Percentiles rank a stretch among this genome's conserved stretches.
Conservation (phyloP, 1,140 invertebrate genomes). For the Achroia grisella region DNA sequence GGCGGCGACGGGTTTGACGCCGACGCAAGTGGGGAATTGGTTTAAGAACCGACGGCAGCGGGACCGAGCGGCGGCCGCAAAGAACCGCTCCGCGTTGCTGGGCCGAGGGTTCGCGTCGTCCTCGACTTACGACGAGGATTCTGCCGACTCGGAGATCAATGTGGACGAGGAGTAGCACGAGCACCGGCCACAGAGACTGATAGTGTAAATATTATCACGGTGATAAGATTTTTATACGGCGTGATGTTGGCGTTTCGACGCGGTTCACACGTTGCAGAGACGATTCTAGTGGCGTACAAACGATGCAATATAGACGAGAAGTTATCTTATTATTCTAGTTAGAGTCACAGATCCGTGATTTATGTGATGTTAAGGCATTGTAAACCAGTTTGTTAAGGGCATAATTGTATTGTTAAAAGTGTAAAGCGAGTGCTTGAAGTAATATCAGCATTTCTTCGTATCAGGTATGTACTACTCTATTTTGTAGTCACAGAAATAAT, state of each 20-base stretch:
- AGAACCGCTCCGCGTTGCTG: conserved; percentile 90
- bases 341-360: conserved; percentile 31
- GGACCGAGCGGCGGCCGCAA: conserved; percentile 98
- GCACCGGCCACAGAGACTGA: conserved; percentile 19
- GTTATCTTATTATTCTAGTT: conserved; percentile 23
- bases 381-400: conserved; percentile 46
- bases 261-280: conserved; percentile 8
- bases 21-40: conserved; percentile 99
- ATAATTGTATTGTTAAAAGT: conserved; percentile 44
- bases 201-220: conserved; percentile 40
- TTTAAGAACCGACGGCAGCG: conserved; percentile 99
- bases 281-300: conserved; percentile 24
- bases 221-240: conserved; percentile 23
- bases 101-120: conserved; percentile 63
- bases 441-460: conserved; percentile 28
- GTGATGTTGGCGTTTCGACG: not conserved
- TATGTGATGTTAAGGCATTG: conserved; percentile 48
- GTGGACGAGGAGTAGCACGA: conserved; percentile 61
- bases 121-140: conserved; percentile 68
- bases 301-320: conserved; percentile 36
- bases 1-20: conserved; percentile 96
- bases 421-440: conserved; percentile 52
- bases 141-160: conserved; percentile 68
- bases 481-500: conserved; percentile 23
- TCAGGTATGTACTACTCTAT: conserved; percentile 53